Conservation (phyloP, 2,797 vertebrate species). For the Glyptemys insculpta region DNA sequence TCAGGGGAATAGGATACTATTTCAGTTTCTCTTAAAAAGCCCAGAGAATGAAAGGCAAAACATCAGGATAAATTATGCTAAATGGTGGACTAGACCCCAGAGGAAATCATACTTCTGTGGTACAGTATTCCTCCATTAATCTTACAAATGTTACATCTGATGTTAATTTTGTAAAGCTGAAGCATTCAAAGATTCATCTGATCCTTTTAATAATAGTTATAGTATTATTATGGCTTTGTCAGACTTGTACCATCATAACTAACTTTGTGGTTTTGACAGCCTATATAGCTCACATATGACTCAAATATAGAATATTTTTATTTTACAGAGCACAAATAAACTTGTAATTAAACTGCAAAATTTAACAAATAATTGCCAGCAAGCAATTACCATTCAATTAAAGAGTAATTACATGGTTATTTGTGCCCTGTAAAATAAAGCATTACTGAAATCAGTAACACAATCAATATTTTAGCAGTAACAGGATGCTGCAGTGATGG, state of each 20-base stretch:
- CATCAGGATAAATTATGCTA: conserved; percentile 78
- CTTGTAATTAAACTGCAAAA: conserved; percentile 81
- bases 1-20: conserved; percentile 62
- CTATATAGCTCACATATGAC: conserved; percentile 29
- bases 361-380: conserved; percentile 82
- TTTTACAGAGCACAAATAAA: conserved; percentile 79
- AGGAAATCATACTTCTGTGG: conserved; percentile 73
- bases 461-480: conserved; percentile 84
- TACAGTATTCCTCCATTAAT: conserved; percentile 69
- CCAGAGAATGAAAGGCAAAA: conserved; percentile 59
- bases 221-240: conserved; percentile 32
- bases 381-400: conserved; percentile 85
- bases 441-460: conserved; percentile 80
- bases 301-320: conserved; percentile 68
- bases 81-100: conserved; percentile 68
- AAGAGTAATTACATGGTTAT: conserved; percentile 84
- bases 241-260: conserved; percentile 34
- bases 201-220: conserved; percentile 51
- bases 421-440: conserved; percentile 82
- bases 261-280: conserved; percentile 41
- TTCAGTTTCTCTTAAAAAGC: conserved; percentile 70
- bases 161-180: conserved; percentile 67
- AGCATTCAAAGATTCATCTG: conserved; percentile 57
- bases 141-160: conserved; percentile 59
- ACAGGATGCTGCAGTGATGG: conserved; percentile 76